Evolutionary conservation across 2,888 invertebrate species (phyloP).

Genomic region (Cactoblastis cactorum): DNA sequence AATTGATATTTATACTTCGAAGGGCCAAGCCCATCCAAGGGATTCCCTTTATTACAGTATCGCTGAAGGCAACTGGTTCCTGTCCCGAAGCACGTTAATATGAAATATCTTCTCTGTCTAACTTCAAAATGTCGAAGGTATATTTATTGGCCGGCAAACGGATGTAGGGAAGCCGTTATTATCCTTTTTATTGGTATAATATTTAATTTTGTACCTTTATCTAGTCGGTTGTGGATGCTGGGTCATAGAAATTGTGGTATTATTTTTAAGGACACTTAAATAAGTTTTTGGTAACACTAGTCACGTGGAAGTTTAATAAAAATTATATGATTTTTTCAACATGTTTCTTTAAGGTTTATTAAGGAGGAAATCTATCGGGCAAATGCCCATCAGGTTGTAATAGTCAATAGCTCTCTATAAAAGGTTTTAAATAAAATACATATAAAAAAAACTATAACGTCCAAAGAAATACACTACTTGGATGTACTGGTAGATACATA

Average conservation of each 20-base stretch:
- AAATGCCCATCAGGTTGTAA: too few species aligned
- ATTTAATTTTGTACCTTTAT: conserved; percentile 75
- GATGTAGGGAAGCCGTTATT: conserved; percentile 70
- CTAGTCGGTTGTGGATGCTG: conserved; percentile 47
- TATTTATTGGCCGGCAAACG: conserved; percentile 66
- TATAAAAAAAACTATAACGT: too few species aligned
- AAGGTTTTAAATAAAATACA: too few species aligned
- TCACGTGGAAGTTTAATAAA: not conserved
- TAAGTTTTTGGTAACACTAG: not conserved
- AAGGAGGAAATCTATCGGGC: not conserved
- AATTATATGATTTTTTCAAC: not conserved
- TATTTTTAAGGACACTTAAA: conserved; percentile 41
- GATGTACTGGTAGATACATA: too few species aligned
- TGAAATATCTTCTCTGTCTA: conserved; percentile 65
- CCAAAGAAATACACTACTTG: too few species aligned
- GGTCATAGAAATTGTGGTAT: conserved; percentile 69
- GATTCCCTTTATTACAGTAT: conserved; percentile 76
- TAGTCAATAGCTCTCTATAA: too few species aligned
- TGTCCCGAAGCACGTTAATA: conserved; percentile 70
- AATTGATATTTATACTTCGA: conserved; percentile 78
- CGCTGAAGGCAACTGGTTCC: conserved; percentile 63
- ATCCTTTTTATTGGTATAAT: conserved; percentile 79
- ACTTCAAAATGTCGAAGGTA: conserved; percentile 75
- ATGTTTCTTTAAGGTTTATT: not conserved
- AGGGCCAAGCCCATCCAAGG: conserved; percentile 74